Base-by-base conservation (phyloP, 2,888 invertebrate species). In the Isoperla grammatica region DNA sequence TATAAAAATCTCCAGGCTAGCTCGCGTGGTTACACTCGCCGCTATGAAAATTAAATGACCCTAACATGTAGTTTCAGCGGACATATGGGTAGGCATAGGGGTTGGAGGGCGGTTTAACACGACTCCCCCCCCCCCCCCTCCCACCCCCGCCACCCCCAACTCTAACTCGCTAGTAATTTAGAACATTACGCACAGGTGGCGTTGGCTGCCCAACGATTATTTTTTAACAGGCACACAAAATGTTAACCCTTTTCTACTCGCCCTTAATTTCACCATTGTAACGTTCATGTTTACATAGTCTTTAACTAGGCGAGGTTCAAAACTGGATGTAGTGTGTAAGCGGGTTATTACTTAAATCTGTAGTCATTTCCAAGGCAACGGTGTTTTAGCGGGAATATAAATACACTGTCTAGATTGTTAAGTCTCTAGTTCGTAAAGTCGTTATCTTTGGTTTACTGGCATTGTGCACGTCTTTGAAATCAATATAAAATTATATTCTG, bases 31-130 rank as follows among this genome's bases (percentile, higher is more conserved):
- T 56, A 56, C 61, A 63, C 63, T 56, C 61, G 37, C 19, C 43
- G 59, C 61, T 63, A 63, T 63, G 63, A 61, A 63, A 63, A 63
- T 61, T 63, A 63, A 63, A 63, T 61, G 63, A 59, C 56, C 40
- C 56, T 56, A 59, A 59, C 59, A 56, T 61, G 61, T 58, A 62
- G 60, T 61, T 19, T 54, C 45, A 23, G n/a, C 23, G 45, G 49
- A 53, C 55, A 48, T 40, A 42, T 45, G 46, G 39, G 37, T 2
- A 29, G 29, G 29, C 29, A 29, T 29, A 29, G 29, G 48, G 53
- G 61, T 29, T 43, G 29, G 35, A 43, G 56, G 57, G 22, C 40
- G 49, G 49, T 46, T 35, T 55, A 60, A 45, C 62, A 56, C 62
- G 50, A 46, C 56, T 42, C 56, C 13, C 15, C 49, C 53, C 40